Evolutionary conservation across 2,888 invertebrate genomes (phyloP), one percentile per base, ranked within the genome.

Genomic region (Taphrorychus bicolor): DNA sequence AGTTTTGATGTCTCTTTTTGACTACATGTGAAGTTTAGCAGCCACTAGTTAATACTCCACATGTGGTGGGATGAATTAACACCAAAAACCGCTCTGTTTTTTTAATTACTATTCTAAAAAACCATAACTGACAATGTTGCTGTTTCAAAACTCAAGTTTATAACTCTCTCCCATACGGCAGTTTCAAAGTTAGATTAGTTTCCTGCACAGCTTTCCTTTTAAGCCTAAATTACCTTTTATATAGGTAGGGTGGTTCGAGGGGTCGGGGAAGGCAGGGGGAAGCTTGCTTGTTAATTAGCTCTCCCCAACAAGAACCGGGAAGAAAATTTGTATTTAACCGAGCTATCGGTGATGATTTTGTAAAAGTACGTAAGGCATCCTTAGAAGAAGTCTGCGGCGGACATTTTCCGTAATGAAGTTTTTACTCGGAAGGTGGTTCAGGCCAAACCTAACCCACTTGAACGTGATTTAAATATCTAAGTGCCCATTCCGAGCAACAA

Each of bases 391-490:
- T 7, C 32, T 32, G 32, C 32, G 11, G 11, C 32, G 11, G 32
- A 32, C 32, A 32, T 32, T 32, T 32, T 32, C 1, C 7, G 11
- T 32, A 32, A 32, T 11, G 32, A 32, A 32, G 32, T n/a, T n/a
- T n/a, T n/a, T n/a, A n/a, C n/a, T n/a, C n/a, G n/a, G n/a, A n/a
- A n/a, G n/a, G n/a, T n/a, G n/a, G n/a, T n/a, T n/a, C n/a, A 45
- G 7, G 45, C 45, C 7, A 45, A 45, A 45, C 40, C 40, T 9
- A 9, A 14, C 2, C 1, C 45, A 3, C 45, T 45, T 45, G 45
- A n/a, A 54, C 54, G 54, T 54, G 54, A 3, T 23, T 54, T 23
- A 54, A 19, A 54, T 54, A 22, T 22, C 14, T 54, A 54, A 54
- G 24, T 24, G 54, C 52, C 52, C 52, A 54, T 22, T 54, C 32